Conservation (phyloP, 2,113 vertebrate genomes). For the Dinomys branickii region DNA sequence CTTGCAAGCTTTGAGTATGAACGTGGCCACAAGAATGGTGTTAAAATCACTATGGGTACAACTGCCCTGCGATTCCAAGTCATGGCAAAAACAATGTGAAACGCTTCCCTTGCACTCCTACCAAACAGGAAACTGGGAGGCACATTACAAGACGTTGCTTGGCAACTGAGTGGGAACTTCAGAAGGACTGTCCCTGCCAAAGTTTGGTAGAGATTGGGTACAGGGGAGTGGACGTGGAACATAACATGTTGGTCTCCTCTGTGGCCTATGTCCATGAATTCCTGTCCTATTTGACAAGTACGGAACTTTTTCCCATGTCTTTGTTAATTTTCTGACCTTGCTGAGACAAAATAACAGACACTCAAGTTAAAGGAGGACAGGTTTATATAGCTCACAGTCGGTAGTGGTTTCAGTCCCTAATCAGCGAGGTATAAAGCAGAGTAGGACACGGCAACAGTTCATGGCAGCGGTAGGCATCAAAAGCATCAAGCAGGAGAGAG, state of each 20-base stretch:
- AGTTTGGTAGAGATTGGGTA: background rate
- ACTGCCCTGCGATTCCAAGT: background rate
- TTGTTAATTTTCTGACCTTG: no score
- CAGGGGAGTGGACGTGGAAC: background rate
- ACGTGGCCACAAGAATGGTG: background rate
- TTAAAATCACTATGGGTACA: background rate
- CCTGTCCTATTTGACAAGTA: background rate
- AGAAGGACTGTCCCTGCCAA: background rate
- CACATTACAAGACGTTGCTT: background rate
- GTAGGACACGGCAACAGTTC: no score
- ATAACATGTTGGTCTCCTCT: no score
- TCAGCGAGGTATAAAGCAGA: no score
- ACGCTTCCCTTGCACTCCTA: background rate
- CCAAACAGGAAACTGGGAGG: background rate
- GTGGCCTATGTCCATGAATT: background rate
- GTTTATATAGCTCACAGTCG: no score
- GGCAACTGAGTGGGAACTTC: background rate
- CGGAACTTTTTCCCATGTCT: background rate
- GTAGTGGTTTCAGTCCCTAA: no score
- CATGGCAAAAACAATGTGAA: background rate
- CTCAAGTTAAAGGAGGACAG: no score
- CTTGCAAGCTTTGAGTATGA: background rate
- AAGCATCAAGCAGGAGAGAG: no score
- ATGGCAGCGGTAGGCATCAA: no score
- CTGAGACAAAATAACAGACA: no score